These are phyloP conservation scores for Crepidodera aurea DNA, from an alignment of 2,888 invertebrate species.

Conservation along the genomic window DNA sequence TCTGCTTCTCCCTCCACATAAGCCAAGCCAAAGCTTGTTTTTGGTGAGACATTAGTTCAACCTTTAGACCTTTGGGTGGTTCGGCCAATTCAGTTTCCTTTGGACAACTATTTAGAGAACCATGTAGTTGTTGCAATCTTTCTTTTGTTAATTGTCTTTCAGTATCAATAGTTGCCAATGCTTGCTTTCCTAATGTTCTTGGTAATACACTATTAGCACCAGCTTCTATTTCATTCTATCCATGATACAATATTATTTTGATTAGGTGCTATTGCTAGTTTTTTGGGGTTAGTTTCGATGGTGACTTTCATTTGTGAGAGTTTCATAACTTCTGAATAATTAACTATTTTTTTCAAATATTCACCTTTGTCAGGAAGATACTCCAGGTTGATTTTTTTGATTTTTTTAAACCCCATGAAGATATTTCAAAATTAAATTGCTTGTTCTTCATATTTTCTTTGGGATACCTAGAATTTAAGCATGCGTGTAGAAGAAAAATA, in stretches of 20 bases:
- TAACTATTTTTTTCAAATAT: constrained; percentile 64
- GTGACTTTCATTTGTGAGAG: constrained; percentile 64
- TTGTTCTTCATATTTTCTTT: constrained; percentile 26
- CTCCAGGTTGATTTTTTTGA: constrained; percentile 53
- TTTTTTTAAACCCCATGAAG: constrained; percentile 41
- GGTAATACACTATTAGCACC: constrained; percentile 66
- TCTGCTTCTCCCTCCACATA: constrained; percentile 83
- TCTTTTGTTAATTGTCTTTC: constrained; percentile 77
- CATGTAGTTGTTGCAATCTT: constrained; percentile 75
- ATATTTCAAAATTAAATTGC: constrained; percentile 36
- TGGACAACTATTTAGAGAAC: constrained; percentile 74
- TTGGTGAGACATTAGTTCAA: constrained; percentile 84
- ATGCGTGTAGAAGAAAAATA: neutral
- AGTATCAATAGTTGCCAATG: constrained; percentile 72
- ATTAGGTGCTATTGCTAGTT: neutral
- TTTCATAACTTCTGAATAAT: constrained; percentile 61
- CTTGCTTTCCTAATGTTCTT: constrained; percentile 67
- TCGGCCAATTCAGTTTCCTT: constrained; percentile 66
- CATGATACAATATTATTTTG: constrained; percentile 55
- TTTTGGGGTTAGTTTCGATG: constrained; percentile 43
- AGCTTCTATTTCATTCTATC: constrained; percentile 66
- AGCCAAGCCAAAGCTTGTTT: constrained; percentile 88
- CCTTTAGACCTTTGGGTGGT: constrained; percentile 70
- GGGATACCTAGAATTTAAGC: constrained; percentile 22
- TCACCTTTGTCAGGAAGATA: constrained; percentile 72